Evolutionary conservation across 2,113 vertebrate species (phyloP).

Genomic region (Rhegmatorhina hoffmannsi): DNA sequence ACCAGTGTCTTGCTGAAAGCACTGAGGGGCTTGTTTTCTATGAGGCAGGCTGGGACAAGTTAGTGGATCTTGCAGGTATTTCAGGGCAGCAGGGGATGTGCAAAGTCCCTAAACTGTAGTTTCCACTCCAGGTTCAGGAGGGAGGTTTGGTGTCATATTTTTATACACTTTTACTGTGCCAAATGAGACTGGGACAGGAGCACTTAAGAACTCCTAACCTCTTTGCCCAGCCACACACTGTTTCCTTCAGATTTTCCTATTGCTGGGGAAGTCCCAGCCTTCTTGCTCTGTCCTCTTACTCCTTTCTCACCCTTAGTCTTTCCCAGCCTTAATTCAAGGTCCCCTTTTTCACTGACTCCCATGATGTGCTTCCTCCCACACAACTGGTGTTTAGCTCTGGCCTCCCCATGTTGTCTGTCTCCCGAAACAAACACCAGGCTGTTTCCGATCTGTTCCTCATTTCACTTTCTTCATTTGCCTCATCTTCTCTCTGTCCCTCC

Average conservation of each 20-base stretch:
- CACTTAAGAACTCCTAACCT: neutral
- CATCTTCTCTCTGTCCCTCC: neutral
- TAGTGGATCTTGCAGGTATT: neutral
- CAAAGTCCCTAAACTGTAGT: neutral
- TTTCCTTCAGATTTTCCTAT: neutral
- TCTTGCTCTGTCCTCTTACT: neutral
- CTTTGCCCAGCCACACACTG: neutral
- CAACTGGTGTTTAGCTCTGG: neutral
- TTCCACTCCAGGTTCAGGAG: neutral
- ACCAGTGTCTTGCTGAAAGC: neutral
- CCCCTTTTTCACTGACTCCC: neutral
- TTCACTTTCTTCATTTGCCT: neutral
- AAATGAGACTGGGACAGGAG: accelerated
- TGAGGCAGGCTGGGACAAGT: neutral
- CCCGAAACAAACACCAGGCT: neutral
- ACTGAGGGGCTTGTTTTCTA: neutral
- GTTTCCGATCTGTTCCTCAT: neutral
- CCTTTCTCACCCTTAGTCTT: neutral
- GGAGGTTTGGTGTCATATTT: neutral
- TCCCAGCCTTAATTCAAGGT: neutral
- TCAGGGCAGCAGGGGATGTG: neutral
- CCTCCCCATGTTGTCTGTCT: neutral
- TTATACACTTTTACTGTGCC: neutral
- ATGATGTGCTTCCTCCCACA: neutral
- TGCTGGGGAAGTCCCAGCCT: neutral